Evolutionary conservation across 2,797 vertebrate species (phyloP).

Genomic region (Jordanella pulchra): DNA sequence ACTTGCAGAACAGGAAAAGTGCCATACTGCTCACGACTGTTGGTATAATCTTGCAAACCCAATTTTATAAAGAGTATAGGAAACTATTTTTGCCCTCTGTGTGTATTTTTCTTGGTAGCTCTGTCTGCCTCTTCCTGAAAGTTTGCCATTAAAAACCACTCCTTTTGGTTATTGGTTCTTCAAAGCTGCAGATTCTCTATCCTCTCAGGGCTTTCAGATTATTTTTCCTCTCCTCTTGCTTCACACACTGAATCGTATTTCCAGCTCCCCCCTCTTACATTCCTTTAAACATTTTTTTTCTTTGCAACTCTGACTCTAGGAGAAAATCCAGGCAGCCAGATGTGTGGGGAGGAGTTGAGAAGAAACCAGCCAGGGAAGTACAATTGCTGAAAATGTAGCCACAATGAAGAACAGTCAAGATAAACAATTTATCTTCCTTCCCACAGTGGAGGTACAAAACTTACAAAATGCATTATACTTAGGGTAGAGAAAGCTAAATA

Average conservation of each 20-base stretch:
- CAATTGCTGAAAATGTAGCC: conserved; percentile 2
- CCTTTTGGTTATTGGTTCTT: conserved; percentile 34
- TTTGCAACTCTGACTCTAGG: conserved; percentile 61
- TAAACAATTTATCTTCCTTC: neutral
- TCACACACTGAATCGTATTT: conserved; percentile 22
- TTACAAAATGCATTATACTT: neutral
- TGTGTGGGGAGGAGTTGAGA: conserved; percentile 63
- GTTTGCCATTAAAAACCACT: conserved; percentile 21
- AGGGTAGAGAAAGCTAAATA: neutral
- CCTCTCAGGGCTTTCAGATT: conserved; percentile 21
- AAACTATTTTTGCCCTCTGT: conserved; percentile 15
- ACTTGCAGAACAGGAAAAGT: conserved; percentile 68
- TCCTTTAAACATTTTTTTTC: conserved; percentile 14
- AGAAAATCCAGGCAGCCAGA: conserved; percentile 68
- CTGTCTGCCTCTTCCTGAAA: conserved; percentile 33
- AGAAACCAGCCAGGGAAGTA: conserved; percentile 22
- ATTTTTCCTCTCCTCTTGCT: conserved; percentile 43
- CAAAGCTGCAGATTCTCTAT: conserved; percentile 18
- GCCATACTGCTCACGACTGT: conserved; percentile 67
- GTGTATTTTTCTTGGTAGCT: conserved; percentile 17
- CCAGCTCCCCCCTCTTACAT: conserved; percentile 7
- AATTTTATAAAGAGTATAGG: conserved; percentile 29
- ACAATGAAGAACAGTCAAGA: neutral
- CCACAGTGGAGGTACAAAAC: neutral
- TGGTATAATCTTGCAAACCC: conserved; percentile 46